These are phyloP conservation scores for Corythaixoides concolor DNA, from an alignment of 2,113 vertebrate species.

Conservation along the genomic window DNA sequence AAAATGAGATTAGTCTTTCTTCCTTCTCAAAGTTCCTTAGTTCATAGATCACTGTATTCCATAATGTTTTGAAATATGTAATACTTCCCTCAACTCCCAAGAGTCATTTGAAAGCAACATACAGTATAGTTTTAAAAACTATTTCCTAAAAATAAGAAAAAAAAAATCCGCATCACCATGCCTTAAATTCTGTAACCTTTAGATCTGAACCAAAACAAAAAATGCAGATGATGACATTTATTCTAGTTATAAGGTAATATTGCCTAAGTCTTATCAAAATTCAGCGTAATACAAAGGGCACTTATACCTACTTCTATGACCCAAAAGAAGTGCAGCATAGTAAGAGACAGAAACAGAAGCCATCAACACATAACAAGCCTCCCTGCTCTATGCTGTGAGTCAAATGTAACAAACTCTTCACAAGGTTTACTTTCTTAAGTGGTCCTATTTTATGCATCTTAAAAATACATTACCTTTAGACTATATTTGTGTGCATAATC, in stretches of 20 bases:
- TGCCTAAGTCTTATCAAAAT: background rate
- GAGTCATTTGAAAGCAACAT: background rate
- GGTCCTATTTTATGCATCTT: background rate
- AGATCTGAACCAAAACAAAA: background rate
- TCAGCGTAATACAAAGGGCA: background rate
- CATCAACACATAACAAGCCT: background rate
- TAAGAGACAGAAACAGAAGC: background rate
- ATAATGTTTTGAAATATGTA: background rate
- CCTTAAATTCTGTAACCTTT: background rate
- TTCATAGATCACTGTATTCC: background rate
- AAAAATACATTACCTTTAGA: constrained; percentile 83
- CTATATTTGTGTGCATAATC: constrained; percentile 90
- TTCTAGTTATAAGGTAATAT: background rate
- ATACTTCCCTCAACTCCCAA: background rate
- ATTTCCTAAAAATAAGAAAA: background rate
- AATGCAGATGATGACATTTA: background rate
- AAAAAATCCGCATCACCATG: background rate
- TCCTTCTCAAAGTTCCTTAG: background rate
- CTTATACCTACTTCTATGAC: background rate
- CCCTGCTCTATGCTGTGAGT: background rate
- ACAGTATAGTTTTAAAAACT: background rate
- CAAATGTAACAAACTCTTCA: background rate
- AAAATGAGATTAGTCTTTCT: background rate
- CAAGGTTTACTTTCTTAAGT: background rate
- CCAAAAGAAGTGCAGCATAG: background rate